These are phyloP conservation scores for Pasiphila rectangulata DNA, from an alignment of 2,888 invertebrate genomes.

Conservation along the genomic window DNA sequence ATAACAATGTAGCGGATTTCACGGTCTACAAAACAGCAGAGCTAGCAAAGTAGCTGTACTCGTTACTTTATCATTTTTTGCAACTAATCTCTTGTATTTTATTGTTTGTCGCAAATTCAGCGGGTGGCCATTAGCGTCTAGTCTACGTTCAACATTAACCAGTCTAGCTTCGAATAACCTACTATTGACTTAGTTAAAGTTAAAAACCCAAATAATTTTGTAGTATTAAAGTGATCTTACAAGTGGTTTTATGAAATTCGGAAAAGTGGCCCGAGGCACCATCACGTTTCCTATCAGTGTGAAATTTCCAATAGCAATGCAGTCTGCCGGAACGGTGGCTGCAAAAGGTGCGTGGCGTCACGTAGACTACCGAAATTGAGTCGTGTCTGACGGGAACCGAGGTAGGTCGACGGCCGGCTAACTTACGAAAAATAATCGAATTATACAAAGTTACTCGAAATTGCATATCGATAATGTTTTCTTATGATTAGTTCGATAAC, in stretches of 20 bases:
- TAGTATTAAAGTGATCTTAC: conserved; percentile 38
- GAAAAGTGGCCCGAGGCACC: conserved; percentile 59
- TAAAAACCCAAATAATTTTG: conserved; percentile 14
- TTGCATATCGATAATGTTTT: conserved; percentile 47
- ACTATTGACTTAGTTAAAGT: conserved; percentile 29
- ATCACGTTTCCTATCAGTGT: conserved; percentile 69
- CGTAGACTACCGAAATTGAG: conserved; percentile 62
- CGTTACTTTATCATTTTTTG: conserved; percentile 43
- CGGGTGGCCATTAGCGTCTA: conserved; percentile 17
- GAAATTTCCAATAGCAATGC: conserved; percentile 62
- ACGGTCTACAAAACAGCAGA: conserved; percentile 46
- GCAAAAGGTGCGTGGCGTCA: conserved; percentile 66
- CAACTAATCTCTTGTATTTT: conserved; percentile 20
- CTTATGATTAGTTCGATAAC: conserved; percentile 44
- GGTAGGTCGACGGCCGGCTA: conserved; percentile 55
- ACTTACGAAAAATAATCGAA: conserved; percentile 64
- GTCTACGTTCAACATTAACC: not conserved
- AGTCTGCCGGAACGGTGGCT: conserved; percentile 62
- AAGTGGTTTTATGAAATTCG: conserved; percentile 54
- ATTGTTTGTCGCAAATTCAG: conserved; percentile 24
- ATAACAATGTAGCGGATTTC: conserved; percentile 53
- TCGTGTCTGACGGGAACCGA: conserved; percentile 47
- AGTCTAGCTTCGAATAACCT: not conserved
- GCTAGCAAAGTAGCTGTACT: conserved; percentile 50
- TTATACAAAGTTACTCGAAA: conserved; percentile 54